These are phyloP conservation scores for Spea multiplicata DNA, from an alignment of 2,113 vertebrate genomes.

Conservation along the genomic window DNA sequence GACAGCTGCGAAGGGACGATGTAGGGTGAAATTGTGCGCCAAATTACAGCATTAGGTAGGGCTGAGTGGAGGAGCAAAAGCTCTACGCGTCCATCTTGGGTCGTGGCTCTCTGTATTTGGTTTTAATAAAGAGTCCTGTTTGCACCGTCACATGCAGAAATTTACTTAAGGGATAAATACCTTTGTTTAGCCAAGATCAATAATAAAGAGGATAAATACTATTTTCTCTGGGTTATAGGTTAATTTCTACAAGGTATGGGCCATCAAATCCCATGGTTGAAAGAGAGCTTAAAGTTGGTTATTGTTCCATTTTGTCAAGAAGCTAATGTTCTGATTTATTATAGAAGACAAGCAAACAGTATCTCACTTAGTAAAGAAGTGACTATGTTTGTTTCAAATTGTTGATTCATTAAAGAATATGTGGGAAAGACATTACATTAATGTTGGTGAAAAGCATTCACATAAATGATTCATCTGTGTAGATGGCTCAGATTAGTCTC, in stretches of 20 bases:
- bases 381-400: constrained; percentile 17
- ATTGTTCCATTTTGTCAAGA: constrained; percentile 15
- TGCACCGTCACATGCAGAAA: too few species aligned
- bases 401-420: constrained; percentile 40
- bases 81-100: too few species aligned
- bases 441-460: constrained; percentile 5
- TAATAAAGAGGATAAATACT: constrained; percentile 22
- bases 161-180: constrained; percentile 8
- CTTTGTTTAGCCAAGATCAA: constrained; percentile 2
- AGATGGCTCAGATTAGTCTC: constrained; percentile 24
- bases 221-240: constrained; percentile 32
- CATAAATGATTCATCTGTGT: constrained; percentile 40
- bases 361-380: constrained; percentile 9
- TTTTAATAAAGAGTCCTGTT: too few species aligned
- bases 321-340: constrained; percentile 23
- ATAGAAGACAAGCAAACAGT: constrained; percentile 3
- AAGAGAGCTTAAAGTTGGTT: constrained; percentile 15
- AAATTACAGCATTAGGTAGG: too few species aligned
- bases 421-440: constrained; percentile 19
- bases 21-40: too few species aligned
- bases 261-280: constrained; percentile 42
- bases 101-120: too few species aligned
- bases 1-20: too few species aligned
- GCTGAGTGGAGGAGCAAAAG: too few species aligned
- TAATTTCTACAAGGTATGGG: constrained; percentile 36